phyloP scores from a whole-genome alignment of 30 jellyfish, hydroid and myxozoan species.

The Hydractinia echinata region DNA sequence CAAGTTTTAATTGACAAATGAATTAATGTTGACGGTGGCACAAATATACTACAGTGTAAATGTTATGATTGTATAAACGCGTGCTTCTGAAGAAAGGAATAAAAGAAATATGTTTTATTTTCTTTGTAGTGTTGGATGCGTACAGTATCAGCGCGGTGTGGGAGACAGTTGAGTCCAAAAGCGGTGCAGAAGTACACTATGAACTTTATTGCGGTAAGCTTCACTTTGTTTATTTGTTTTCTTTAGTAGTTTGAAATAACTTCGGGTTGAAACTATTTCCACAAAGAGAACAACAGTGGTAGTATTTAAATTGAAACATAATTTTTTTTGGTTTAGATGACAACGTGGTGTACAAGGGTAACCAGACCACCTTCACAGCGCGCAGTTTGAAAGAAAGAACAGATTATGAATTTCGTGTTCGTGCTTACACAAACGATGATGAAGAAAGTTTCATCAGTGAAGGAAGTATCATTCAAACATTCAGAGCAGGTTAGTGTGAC shows the following conservation, averaged over 20 bases:
- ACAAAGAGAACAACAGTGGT: too few species aligned
- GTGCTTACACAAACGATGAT: constrained; percentile 80
- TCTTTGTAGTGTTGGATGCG: constrained; percentile 65
- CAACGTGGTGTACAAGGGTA: constrained; percentile 59
- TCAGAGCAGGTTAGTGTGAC: constrained; percentile 60
- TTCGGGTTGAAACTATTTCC: neutral
- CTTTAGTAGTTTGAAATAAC: neutral
- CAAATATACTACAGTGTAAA: too few species aligned
- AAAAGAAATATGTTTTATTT: neutral
- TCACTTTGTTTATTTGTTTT: neutral
- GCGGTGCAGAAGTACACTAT: constrained; percentile 55
- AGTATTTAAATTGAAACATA: neutral
- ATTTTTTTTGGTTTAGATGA: constrained; percentile 36
- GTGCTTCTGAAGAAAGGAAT: neutral
- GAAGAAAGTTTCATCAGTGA: constrained; percentile 81
- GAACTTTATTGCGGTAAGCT: constrained; percentile 57
- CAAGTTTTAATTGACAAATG: too few species aligned
- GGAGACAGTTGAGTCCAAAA: constrained; percentile 60
- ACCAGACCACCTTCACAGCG: constrained; percentile 40
- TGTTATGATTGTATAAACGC: neutral
- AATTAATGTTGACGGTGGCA: too few species aligned
- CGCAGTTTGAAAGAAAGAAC: constrained; percentile 54
- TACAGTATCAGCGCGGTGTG: constrained; percentile 53
- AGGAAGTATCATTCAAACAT: constrained; percentile 41
- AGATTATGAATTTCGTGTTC: constrained; percentile 43